Percentiles rank a stretch among this genome's conserved stretches.
phyloP scores from a whole-genome alignment of 2,113 vertebrate genomes.

The Sander vitreus region DNA sequence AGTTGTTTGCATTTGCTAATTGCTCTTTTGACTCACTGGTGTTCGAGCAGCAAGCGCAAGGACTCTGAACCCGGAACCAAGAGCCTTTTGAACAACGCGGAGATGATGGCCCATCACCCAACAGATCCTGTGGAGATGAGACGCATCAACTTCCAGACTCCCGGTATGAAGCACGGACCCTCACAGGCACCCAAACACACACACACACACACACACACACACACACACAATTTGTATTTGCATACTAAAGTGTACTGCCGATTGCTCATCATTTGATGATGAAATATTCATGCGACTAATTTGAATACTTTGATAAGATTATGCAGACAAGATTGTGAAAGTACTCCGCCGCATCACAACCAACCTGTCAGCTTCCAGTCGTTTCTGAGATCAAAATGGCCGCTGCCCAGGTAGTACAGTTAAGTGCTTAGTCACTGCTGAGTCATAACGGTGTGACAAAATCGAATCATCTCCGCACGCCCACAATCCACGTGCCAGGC shows the following conservation, averaged over 20 bases:
- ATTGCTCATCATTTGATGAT: constrained; percentile 54
- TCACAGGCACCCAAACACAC: constrained; percentile 37
- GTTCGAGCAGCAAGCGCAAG: constrained; percentile 91
- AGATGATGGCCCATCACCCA: constrained; percentile 94
- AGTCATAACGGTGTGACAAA: constrained; percentile 73
- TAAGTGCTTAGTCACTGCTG: constrained; percentile 68
- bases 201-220: background rate
- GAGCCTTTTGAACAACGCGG: constrained; percentile 93
- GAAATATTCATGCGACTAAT: constrained; percentile 74
- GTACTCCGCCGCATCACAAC: constrained; percentile 40
- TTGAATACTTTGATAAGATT: constrained; percentile 56
- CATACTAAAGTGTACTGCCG: constrained; percentile 49
- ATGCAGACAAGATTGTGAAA: constrained; percentile 62
- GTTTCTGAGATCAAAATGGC: constrained; percentile 68
- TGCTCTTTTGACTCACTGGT: constrained; percentile 59
- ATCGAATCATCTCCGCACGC: constrained; percentile 65
- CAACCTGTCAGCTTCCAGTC: constrained; percentile 56
- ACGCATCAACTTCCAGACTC: constrained; percentile 98
- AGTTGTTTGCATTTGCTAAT: constrained; percentile 60
- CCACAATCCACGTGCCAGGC: constrained; percentile 72
- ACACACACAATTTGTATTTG: constrained; percentile 19
- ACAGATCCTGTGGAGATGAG: constrained; percentile 99
- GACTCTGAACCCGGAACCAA: constrained; percentile 96
- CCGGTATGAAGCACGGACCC: constrained; percentile 83
- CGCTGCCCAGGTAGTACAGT: constrained; percentile 70